These are phyloP conservation scores for Rutpela maculata DNA, from an alignment of 2,888 invertebrate species.

Conservation along the genomic window DNA sequence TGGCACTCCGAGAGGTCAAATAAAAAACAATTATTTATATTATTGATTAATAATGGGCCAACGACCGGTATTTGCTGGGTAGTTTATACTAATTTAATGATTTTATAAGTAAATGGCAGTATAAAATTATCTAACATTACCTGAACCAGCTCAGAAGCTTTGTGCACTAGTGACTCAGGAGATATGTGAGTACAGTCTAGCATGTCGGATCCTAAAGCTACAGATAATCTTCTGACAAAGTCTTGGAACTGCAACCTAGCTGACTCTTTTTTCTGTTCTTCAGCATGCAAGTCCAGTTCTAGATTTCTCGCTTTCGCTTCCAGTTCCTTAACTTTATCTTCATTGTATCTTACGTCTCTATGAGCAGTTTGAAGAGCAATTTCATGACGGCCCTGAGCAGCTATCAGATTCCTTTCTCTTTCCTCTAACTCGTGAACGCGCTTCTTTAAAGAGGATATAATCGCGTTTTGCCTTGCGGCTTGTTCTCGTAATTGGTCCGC, in stretches of 20 bases:
- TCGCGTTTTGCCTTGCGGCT: slow-evolving; percentile 87
- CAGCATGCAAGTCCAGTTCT: slow-evolving; percentile 83
- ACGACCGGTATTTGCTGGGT: no score
- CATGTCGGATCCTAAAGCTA: slow-evolving; percentile 83
- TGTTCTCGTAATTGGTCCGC: slow-evolving; percentile 88
- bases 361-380: slow-evolving; percentile 84
- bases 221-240: slow-evolving; percentile 82
- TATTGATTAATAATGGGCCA: no score
- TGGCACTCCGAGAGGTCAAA: no score
- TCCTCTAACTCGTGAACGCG: slow-evolving; percentile 88
- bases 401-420: slow-evolving; percentile 83
- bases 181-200: slow-evolving; percentile 81
- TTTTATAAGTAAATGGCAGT: background rate
- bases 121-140: slow-evolving; percentile 72
- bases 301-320: slow-evolving; percentile 84
- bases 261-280: slow-evolving; percentile 86
- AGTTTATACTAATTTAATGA: background rate
- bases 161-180: slow-evolving; percentile 84
- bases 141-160: slow-evolving; percentile 86
- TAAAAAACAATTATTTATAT: no score
- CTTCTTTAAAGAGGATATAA: slow-evolving; percentile 87
- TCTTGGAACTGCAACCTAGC: slow-evolving; percentile 82
- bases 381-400: slow-evolving; percentile 79
- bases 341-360: slow-evolving; percentile 79
- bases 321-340: slow-evolving; percentile 86